Evolutionary conservation across 2,113 vertebrate species (phyloP).

Genomic region (Geococcyx californianus): DNA sequence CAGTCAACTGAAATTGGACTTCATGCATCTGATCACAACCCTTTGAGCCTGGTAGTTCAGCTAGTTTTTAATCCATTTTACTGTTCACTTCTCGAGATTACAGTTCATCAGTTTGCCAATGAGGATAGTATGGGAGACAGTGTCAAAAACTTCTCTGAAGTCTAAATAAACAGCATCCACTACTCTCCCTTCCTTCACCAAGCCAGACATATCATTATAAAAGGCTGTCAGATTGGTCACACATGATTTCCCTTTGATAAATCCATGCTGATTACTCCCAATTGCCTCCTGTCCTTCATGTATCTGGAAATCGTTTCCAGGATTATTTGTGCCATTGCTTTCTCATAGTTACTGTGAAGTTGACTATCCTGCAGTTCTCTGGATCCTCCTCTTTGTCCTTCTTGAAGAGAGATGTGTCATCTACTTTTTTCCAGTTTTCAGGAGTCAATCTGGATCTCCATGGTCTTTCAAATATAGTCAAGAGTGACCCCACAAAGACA

Average conservation of each 20-base stretch:
- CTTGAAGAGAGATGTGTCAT: background rate
- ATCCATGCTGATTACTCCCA: background rate
- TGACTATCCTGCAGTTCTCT: background rate
- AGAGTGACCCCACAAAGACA: background rate
- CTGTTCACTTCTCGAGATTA: background rate
- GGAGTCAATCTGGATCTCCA: background rate
- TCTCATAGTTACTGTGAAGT: background rate
- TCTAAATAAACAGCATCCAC: background rate
- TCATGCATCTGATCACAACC: background rate
- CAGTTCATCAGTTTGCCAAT: background rate
- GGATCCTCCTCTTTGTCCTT: background rate
- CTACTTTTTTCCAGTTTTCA: background rate
- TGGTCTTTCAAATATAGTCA: background rate
- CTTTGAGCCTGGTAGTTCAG: background rate
- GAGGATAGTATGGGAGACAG: background rate
- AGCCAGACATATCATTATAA: background rate
- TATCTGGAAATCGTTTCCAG: background rate
- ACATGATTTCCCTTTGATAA: background rate
- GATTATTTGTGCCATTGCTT: background rate
- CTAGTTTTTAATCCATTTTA: background rate
- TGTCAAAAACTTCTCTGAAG: background rate
- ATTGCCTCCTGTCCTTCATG: background rate
- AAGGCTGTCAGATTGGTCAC: background rate
- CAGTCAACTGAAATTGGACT: background rate
- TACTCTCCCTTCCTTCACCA: background rate